Evolutionary conservation across 2,888 invertebrate genomes (phyloP).

Genomic region (Disparrhopalites patrizii): DNA sequence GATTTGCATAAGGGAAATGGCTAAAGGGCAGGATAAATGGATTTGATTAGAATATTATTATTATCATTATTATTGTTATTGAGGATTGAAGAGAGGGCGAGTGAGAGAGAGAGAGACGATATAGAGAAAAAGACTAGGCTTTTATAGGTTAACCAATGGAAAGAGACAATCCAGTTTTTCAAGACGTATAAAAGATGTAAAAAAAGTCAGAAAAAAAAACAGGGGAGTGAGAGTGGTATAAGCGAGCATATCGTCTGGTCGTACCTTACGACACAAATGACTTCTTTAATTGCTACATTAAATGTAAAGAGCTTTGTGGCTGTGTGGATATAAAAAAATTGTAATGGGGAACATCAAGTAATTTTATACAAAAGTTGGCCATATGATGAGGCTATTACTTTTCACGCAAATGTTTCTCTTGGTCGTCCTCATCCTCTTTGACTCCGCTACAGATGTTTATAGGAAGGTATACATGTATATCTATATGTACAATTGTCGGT

Average conservation of each 20-base stretch:
- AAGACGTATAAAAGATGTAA: background rate
- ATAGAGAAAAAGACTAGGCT: background rate
- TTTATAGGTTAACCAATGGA: slow-evolving; percentile 4
- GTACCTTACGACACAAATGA: slow-evolving; percentile 16
- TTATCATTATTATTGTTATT: too few species aligned
- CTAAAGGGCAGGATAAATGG: slow-evolving; percentile 22
- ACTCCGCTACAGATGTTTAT: too few species aligned
- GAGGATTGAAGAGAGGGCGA: too few species aligned
- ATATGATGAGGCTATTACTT: too few species aligned
- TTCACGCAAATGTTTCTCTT: too few species aligned
- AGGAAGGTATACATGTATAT: too few species aligned
- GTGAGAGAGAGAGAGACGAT: background rate
- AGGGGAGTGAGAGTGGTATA: too few species aligned
- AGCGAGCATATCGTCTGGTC: background rate
- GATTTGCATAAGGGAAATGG: slow-evolving; percentile 22
- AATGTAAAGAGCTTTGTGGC: slow-evolving; percentile 19
- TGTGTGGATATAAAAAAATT: background rate
- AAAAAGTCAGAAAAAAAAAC: background rate
- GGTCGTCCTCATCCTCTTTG: too few species aligned
- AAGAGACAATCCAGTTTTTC: slow-evolving; percentile 14
- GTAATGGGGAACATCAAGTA: background rate
- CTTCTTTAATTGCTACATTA: slow-evolving; percentile 25
- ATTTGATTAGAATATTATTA: slow-evolving; percentile 17
- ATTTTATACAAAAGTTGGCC: too few species aligned
- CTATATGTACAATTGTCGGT: too few species aligned